Conservation (phyloP, 1,140 invertebrate genomes). For the Hylaeus anthracinus region DNA sequence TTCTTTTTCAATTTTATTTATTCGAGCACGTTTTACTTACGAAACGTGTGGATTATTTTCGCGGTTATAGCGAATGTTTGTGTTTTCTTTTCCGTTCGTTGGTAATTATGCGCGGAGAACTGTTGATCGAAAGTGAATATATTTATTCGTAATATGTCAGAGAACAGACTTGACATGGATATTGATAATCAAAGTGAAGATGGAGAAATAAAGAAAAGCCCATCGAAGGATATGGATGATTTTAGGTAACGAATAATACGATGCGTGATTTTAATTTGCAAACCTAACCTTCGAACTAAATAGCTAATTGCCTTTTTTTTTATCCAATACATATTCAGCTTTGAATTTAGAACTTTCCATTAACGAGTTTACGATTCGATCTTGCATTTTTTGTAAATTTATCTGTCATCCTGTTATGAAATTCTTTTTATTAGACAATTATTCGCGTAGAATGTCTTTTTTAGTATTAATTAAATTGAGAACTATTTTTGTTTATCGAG, state of each 20-base stretch:
- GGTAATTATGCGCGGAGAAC: not conserved
- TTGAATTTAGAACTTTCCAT: not conserved
- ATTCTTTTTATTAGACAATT: not conserved
- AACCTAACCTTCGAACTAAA: not conserved
- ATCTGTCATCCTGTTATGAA: not conserved
- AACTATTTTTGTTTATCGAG: not conserved
- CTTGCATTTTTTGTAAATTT: not conserved
- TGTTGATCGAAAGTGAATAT: not conserved
- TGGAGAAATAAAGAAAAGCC: constrained; percentile 87
- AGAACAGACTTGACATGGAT: constrained; percentile 71
- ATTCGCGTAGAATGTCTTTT: not conserved
- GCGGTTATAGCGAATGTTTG: not conserved
- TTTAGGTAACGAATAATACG: constrained; percentile 81
- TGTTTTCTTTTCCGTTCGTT: not conserved
- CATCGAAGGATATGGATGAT: constrained; percentile 83
- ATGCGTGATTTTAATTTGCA: not conserved
- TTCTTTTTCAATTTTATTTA: not conserved
- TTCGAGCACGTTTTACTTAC: not conserved
- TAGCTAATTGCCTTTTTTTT: not conserved
- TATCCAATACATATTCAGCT: not conserved
- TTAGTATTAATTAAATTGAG: not conserved
- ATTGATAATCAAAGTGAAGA: constrained; percentile 87
- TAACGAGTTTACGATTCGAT: not conserved
- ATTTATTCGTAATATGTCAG: constrained; percentile 46
- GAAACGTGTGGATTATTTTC: not conserved